These are phyloP conservation scores for Pecten maximus DNA, from an alignment of 2,888 invertebrate species.

Conservation along the genomic window DNA sequence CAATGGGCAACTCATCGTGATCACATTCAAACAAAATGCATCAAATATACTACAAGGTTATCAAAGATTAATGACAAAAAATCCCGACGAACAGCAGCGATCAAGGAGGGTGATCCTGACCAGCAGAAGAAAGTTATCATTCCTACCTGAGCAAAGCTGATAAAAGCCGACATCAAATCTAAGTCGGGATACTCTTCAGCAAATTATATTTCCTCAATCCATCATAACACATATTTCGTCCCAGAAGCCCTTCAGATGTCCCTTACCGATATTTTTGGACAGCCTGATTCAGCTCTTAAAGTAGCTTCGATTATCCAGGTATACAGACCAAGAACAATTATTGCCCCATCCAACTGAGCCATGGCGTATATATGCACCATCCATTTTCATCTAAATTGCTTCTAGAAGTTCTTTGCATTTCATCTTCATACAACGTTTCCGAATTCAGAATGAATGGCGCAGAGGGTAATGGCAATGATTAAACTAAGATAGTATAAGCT, in stretches of 20 bases:
- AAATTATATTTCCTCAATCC: neutral
- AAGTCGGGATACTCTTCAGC: neutral
- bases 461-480: neutral
- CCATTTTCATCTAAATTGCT: slow-evolving; percentile 61
- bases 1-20: slow-evolving; percentile 46
- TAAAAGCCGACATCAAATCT: slow-evolving; percentile 61
- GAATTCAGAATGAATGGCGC: slow-evolving; percentile 63
- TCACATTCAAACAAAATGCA: neutral
- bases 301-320: slow-evolving; percentile 59
- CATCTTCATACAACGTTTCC: slow-evolving; percentile 59
- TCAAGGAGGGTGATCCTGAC: too few relatives aligned
- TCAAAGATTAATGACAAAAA: slow-evolving; percentile 36
- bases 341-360: slow-evolving; percentile 64
- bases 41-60: slow-evolving; percentile 57
- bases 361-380: slow-evolving; percentile 61
- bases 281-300: slow-evolving; percentile 47
- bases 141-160: slow-evolving; percentile 61
- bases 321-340: slow-evolving; percentile 54
- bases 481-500: too few relatives aligned
- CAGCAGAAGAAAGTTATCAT: slow-evolving; percentile 58
- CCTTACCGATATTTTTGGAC: slow-evolving; percentile 48
- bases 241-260: slow-evolving; percentile 54
- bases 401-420: slow-evolving; percentile 64
- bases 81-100: slow-evolving; percentile 48
- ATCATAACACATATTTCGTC: slow-evolving; percentile 44